A percentile compares a stretch with the other conserved stretches of the same genome.
These are phyloP conservation scores for Rhagologus leucostigma DNA, from an alignment of 2,113 vertebrate species.

Conservation along the genomic window DNA sequence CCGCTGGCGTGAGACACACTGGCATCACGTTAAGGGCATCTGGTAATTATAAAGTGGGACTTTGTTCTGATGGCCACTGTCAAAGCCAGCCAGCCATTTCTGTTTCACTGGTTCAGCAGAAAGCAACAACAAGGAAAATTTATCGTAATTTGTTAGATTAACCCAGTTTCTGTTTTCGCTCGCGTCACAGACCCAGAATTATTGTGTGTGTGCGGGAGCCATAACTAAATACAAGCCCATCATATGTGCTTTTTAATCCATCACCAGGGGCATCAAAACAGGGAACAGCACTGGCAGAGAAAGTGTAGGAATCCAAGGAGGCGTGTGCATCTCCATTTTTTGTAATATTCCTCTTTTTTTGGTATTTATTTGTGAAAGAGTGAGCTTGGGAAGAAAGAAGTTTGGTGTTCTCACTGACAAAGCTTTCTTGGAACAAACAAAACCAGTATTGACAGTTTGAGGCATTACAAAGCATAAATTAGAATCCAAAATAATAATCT, in stretches of 20 bases:
- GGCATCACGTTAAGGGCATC: background rate
- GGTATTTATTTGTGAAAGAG: background rate
- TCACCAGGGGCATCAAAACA: background rate
- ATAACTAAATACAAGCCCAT: background rate
- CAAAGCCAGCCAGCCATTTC: constrained; percentile 26
- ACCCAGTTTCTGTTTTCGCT: constrained; percentile 15
- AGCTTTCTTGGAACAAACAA: constrained; percentile 26
- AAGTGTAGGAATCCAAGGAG: background rate
- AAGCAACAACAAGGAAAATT: constrained; percentile 16
- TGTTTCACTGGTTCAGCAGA: constrained; percentile 6
- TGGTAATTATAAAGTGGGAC: constrained; percentile 3
- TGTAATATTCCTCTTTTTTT: background rate
- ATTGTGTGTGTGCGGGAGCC: constrained; percentile 47
- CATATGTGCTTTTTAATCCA: background rate
- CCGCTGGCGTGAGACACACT: background rate
- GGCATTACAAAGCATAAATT: constrained; percentile 35
- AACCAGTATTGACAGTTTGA: constrained; percentile 34
- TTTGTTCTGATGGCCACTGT: constrained; percentile 7
- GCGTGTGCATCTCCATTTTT: background rate
- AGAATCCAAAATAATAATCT: constrained; percentile 36
- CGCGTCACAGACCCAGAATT: background rate
- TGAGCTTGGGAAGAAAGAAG: constrained; percentile 16
- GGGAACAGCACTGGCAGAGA: background rate
- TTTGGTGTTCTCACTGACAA: background rate
- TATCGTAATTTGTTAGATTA: constrained; percentile 28